Base-by-base conservation (phyloP, 2,113 vertebrate species). In the Forbesichthys agassizii region DNA sequence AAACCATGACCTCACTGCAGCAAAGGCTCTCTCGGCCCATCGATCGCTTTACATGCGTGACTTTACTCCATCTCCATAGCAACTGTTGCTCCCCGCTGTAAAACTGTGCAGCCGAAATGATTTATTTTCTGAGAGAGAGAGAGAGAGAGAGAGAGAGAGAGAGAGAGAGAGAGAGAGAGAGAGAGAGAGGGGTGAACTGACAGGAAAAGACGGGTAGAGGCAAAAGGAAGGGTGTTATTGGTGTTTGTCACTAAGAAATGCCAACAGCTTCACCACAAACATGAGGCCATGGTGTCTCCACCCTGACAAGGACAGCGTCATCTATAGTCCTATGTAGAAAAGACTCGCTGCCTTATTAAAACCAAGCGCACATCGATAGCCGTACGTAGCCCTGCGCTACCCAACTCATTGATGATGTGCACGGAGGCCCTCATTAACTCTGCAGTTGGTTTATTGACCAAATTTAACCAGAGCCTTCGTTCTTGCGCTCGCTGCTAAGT, bases 1-100 rank as follows among this genome's bases (percentile, higher is more conserved):
- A 69, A 70, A 42, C 4, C 36, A 42, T 33, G 64, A 51, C 59
- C 59, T 73, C 48, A 61, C 64, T 63, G 80, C 58, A 61, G 76
- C 36, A 69, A 66, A 69, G 66, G 66, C 68, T 69, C 55, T 71
- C 61, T 73, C 71, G 66, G 66, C 75, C 84, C 81, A 73, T 84
- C 74, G 71, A 73, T 78, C 80, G 70, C 69, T 79, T 87, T 82
- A 84, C 83, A 88, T 82, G 81, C 63, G 11, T 85, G 86, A 87
- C 89, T 88, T 87, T 77, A 82, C 83, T 83, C 80, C 59, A 89
- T 92, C 88, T 82, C 92, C 90, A 91, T 92, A 88, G 90, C 90
- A 92, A 93, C 90, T 86, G 88, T 89, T 90, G 86, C 89, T 88
- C 84, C 56, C 68, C 55, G 73, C 74, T 85, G 64, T 85, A 86